These are phyloP conservation scores for Alcedo atthis DNA, from an alignment of 2,797 vertebrate genomes.

Conservation along the genomic window DNA sequence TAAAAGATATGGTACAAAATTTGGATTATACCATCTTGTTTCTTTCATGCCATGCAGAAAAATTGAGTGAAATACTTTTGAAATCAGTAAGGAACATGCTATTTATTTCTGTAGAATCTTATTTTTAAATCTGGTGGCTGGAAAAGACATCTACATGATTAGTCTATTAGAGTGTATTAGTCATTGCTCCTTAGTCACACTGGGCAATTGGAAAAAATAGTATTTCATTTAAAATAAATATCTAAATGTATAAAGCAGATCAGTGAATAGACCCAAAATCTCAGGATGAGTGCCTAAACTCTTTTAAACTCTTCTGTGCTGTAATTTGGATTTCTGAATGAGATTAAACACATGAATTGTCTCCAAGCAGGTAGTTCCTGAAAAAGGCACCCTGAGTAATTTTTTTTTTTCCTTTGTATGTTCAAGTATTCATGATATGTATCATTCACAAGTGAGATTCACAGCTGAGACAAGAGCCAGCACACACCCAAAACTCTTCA, in stretches of 20 bases:
- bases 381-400: background rate
- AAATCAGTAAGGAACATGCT: background rate
- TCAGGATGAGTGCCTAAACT: background rate
- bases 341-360: background rate
- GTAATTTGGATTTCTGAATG: background rate
- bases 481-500: background rate
- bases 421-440: background rate
- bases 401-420: background rate
- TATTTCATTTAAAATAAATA: constrained; percentile 1
- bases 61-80: background rate
- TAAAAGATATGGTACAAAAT: background rate
- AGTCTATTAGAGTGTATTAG: background rate
- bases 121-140: constrained; percentile 7
- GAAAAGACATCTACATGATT: background rate
- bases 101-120: constrained; percentile 5
- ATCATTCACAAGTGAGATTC: background rate
- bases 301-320: background rate
- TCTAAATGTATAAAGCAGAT: background rate
- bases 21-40: background rate
- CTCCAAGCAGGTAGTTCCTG: background rate
- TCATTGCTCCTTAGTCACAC: constrained; percentile 7
- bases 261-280: background rate
- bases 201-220: background rate
- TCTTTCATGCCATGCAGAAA: background rate
- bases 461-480: background rate